Conservation (phyloP, 1,140 invertebrate genomes). For the Drosophila obscura region DNA sequence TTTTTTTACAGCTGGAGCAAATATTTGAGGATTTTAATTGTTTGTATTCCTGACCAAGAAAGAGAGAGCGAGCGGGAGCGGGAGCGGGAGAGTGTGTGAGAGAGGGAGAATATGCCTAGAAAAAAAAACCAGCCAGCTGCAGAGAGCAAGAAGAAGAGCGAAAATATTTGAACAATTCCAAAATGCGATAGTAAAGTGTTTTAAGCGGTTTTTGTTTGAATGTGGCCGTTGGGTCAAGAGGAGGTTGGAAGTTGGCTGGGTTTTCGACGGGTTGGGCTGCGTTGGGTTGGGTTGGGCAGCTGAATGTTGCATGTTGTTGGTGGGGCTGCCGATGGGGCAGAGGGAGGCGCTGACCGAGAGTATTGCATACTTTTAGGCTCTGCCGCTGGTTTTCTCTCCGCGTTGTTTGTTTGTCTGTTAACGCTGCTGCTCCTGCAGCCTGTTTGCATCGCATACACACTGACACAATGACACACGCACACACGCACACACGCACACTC, state of each 20-base stretch:
- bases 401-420: slow-evolving; percentile 29
- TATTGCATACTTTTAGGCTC: slow-evolving; percentile 75
- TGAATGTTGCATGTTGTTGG: too few relatives aligned
- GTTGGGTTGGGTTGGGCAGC: too few relatives aligned
- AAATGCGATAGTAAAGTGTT: slow-evolving; percentile 83
- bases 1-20: slow-evolving; percentile 53
- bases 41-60: slow-evolving; percentile 54
- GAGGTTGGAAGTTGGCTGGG: slow-evolving; percentile 1
- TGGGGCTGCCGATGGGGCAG: not conserved
- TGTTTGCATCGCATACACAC: slow-evolving; percentile 18
- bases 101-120: slow-evolving; percentile 11
- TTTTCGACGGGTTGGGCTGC: too few relatives aligned
- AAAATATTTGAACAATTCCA: slow-evolving; percentile 82
- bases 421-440: slow-evolving; percentile 37
- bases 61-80: not conserved
- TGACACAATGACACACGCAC: slow-evolving; percentile 11
- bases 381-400: slow-evolving; percentile 18
- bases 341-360: slow-evolving; percentile 17
- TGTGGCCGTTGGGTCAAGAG: slow-evolving; percentile 28
- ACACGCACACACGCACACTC: slow-evolving; percentile 10
- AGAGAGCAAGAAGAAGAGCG: slow-evolving; percentile 34
- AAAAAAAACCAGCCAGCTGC: slow-evolving; percentile 47
- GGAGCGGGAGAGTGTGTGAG: not conserved
- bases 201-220: slow-evolving; percentile 82
- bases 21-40: slow-evolving; percentile 81